Evolutionary conservation across 2,797 vertebrate species (phyloP), one percentile per base, ranked within the genome.

Genomic region (Periparus ater): DNA sequence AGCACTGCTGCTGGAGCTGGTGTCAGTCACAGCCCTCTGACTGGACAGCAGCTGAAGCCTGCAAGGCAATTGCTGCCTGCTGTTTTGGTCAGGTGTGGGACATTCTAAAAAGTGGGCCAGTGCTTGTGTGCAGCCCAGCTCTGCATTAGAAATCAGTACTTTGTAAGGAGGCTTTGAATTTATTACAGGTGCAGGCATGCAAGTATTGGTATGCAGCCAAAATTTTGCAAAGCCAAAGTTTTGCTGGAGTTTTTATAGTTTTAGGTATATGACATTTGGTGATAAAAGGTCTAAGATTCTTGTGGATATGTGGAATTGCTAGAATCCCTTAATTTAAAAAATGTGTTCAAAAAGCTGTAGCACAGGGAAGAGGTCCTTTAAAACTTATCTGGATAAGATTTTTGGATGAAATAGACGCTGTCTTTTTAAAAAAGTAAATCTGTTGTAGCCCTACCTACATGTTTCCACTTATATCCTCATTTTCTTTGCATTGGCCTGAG

Each of bases 41-140:
- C 80, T 27, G 36, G 58, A 67, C 47, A 76, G 54, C 47, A 84
- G 73, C 58, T 84, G 93, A 86, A 95, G 77, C 71, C 93, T 95
- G 58, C 36, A 84, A 84, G 90, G 93, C 47, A 67, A 47, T 34
- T 34, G 48, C 71, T 94, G 66, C 85, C 83, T 76, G 60, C 62
- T 84, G 51, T 2, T 84, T 57, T 47, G 20, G 30, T 75, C 90
- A 93, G 66, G 73, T 81, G 51, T 29, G 29, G 58, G n/a, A 17
- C 70, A 55, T 29, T 75, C 61, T 27, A 27, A 88, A 76, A 96
- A 75, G 25, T 60, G 36, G 73, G 66, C n/a, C 77, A 93, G 26
- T n/a, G 48, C 29, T 62, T 76, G 9, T 53, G 55, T 27, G 67
- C 44, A 62, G 40, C 44, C 42, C 25, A 75, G 61, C 34, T 86